Percentiles rank a stretch among this genome's conserved stretches.
Conservation (phyloP, 2,797 vertebrate species). For the Falco cherrug region DNA sequence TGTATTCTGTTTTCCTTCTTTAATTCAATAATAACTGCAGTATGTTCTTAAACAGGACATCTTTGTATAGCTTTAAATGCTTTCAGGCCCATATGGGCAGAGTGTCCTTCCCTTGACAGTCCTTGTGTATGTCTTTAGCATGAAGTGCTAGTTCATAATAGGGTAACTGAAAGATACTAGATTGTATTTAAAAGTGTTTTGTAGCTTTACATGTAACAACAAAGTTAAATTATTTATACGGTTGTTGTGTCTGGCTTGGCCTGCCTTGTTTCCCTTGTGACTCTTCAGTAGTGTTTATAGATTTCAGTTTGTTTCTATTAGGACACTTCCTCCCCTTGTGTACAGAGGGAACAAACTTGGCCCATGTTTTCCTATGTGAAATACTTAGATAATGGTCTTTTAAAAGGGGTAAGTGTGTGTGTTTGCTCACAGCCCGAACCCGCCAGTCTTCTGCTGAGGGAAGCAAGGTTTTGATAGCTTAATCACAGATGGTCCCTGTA, state of each 20-base stretch:
- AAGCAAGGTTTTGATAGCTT: not conserved
- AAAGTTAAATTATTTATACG: not conserved
- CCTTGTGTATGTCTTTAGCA: not conserved
- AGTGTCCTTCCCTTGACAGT: not conserved
- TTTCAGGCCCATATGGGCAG: not conserved
- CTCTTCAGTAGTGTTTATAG: not conserved
- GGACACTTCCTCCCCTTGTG: slow-evolving; percentile 1
- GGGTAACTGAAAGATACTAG: not conserved
- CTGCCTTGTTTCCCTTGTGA: not conserved
- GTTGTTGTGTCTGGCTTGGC: not conserved
- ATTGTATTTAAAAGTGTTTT: not conserved
- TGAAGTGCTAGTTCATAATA: not conserved
- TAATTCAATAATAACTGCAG: not conserved
- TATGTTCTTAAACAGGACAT: not conserved
- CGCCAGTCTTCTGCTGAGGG: not conserved
- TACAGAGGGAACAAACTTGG: not conserved
- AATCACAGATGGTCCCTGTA: not conserved
- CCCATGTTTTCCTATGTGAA: not conserved
- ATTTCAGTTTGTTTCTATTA: not conserved
- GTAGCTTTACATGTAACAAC: not conserved
- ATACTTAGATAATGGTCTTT: not conserved
- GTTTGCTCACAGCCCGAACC: not conserved
- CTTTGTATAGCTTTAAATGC: not conserved
- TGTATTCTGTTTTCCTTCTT: not conserved
- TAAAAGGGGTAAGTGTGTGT: not conserved